Base-by-base conservation (phyloP, 2,888 invertebrate species). In the Mesorhabditis sp. region DNA sequence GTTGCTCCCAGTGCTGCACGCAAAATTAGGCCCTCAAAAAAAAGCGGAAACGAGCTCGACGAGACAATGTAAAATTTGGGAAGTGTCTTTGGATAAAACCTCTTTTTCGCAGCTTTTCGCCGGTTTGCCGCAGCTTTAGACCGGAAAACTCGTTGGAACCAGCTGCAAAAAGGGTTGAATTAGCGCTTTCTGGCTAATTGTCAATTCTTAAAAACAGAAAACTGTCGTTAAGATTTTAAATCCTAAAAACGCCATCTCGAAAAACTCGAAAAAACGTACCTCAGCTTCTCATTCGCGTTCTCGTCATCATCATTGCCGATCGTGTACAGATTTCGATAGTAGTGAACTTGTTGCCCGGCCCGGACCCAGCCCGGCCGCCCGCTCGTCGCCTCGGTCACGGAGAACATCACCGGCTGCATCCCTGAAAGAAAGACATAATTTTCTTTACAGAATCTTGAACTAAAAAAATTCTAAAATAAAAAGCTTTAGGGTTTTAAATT, bases 341-440 rank as follows among this genome's bases (percentile, higher is more conserved):
- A 93, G 86, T 92, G 92, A 77, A 93, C 91, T 73, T 92, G 91
- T 0, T 90, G 89, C 3, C 93, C 93, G 0, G 89, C 89, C 74
- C 93, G 88, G 6, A 89, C 87, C 93, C 93, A 93, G 5, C 90
- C 86, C 4, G 86, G 83, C 6, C 86, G 80, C 4, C 87, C 87
- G 15, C 81, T 80, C 71, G 90, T 86, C 4, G 91, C 90, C 82
- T 92, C 92, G 67, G 89, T 90, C 41, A 92, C 92, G n/a, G 93
- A 93, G 87, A 91, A 93, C 87, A 93, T 86, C 67, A 93, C 90
- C 13, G 93, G 93, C 85, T 92, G 92, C 93, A 93, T 93, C 64
- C 93, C 89, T 89, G 78, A 45, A 76, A 1, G 1, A 28, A 28
- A 28, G 28, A 2, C 2, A 1, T 28, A 1, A 28, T 28, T 28